Conservation (phyloP, 2,113 vertebrate genomes). For the Thalassoma bifasciatum region DNA sequence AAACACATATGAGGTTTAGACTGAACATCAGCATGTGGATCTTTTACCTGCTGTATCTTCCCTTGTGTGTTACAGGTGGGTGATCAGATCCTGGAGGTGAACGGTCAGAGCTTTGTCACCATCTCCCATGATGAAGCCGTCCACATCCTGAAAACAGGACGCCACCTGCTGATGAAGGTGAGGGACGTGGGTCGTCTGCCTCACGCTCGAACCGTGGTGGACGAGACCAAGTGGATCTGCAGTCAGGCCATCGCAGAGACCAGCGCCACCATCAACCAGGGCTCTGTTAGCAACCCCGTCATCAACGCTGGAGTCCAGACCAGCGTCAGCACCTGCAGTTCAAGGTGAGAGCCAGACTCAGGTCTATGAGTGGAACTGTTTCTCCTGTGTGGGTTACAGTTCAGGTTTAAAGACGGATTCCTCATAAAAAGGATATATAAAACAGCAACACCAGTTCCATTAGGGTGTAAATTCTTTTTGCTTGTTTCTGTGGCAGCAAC, state of each 20-base stretch:
- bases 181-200: slow-evolving; percentile 93
- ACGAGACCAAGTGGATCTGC: slow-evolving; percentile 90
- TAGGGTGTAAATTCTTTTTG: too few relatives aligned
- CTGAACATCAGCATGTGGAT: too few relatives aligned
- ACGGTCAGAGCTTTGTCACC: slow-evolving; percentile 88
- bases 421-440: too few relatives aligned
- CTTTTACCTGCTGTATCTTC: too few relatives aligned
- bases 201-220: slow-evolving; percentile 90
- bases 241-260: slow-evolving; percentile 85
- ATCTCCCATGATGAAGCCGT: slow-evolving; percentile 94
- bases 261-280: slow-evolving; percentile 49
- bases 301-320: background rate
- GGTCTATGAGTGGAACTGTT: background rate
- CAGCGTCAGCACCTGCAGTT: background rate
- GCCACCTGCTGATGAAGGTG: slow-evolving; percentile 90
- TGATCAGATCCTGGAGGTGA: slow-evolving; percentile 96
- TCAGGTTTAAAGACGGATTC: background rate
- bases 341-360: slow-evolving; percentile 75
- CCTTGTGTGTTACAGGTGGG: slow-evolving; percentile 85
- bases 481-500: too few relatives aligned
- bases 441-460: too few relatives aligned
- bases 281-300: background rate
- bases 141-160: slow-evolving; percentile 88
- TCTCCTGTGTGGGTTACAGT: background rate
- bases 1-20: too few relatives aligned